These are phyloP conservation scores for Larimichthys crocea DNA, from an alignment of 2,113 vertebrate species.

Conservation along the genomic window DNA sequence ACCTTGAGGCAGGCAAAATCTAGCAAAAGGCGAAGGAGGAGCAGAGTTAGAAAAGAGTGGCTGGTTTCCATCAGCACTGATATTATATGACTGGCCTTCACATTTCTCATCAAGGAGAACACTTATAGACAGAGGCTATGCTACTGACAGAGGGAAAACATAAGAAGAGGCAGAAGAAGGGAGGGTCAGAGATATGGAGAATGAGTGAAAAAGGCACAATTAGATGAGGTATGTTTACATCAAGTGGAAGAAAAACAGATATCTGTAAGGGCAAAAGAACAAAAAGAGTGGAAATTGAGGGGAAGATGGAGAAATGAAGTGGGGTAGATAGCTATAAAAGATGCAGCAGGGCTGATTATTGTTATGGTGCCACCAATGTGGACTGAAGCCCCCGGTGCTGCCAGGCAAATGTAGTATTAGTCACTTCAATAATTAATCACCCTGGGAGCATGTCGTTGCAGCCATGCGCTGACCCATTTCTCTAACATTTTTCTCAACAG, in stretches of 20 bases:
- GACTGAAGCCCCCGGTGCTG: slow-evolving; percentile 75
- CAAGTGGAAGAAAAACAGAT: slow-evolving; percentile 59
- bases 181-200: slow-evolving; percentile 38
- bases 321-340: slow-evolving; percentile 59
- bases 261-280: slow-evolving; percentile 70
- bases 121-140: slow-evolving; percentile 57
- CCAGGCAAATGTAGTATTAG: slow-evolving; percentile 85
- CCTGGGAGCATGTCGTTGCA: slow-evolving; percentile 79
- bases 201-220: slow-evolving; percentile 68
- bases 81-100: slow-evolving; percentile 67
- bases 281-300: slow-evolving; percentile 64
- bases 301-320: slow-evolving; percentile 35
- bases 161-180: slow-evolving; percentile 47
- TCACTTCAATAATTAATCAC: slow-evolving; percentile 87
- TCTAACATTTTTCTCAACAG: slow-evolving; percentile 71
- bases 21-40: slow-evolving; percentile 58
- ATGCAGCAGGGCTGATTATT: slow-evolving; percentile 72
- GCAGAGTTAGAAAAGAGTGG: slow-evolving; percentile 57
- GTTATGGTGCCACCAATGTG: slow-evolving; percentile 76
- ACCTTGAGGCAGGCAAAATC: slow-evolving; percentile 77
- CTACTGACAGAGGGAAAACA: slow-evolving; percentile 51
- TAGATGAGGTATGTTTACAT: slow-evolving; percentile 64
- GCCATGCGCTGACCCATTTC: slow-evolving; percentile 84
- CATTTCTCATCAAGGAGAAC: slow-evolving; percentile 64
- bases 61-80: slow-evolving; percentile 70